Evolutionary conservation across 2,113 vertebrate genomes (phyloP), one percentile per base, ranked within the genome.

Genomic region (Pionites leucogaster): DNA sequence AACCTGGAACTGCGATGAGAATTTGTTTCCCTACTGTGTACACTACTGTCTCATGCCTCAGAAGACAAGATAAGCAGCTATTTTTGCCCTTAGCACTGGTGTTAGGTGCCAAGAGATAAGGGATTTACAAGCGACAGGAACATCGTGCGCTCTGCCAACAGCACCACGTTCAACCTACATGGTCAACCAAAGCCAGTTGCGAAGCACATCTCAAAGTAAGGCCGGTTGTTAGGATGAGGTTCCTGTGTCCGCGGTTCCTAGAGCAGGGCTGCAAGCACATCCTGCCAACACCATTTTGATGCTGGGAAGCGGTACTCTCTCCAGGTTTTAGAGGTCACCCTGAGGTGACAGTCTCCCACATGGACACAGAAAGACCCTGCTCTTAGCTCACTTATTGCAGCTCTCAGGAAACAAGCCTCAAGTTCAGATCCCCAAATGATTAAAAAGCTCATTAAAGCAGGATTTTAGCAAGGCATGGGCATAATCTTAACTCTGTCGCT

Each of bases 211-310:
- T 23, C 78, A 17, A 29, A 35, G 33, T 10, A 18, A 17, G 20
- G 3, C n/a, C 50, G 63, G 50, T 6, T 31, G 13, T 7, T 29
- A 22, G 1, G 1, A 6, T 0, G 13, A n/a, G 10, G 2, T 37
- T 28, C 6, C 24, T 5, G 5, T 1, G 13, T 12, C 11, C 3
- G 6, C 47, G 1, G 1, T 25, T 50, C 49, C 18, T 17, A 6
- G 15, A 57, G 74, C 46, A 49, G 17, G 20, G 50, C 15, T 31
- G 46, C 12, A 37, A 85, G 29, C 2, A 64, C 74, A 31, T 6
- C 41, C 1, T 2, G 15, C 52, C 0, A 35, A 3, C 31, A 4
- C 0, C 2, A 9, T 31, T 42, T 39, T 4, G 3, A 1, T 0
- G 4, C 0, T n/a, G 13, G 2, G 50, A 25, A 17, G 67, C 4